phyloP scores from a whole-genome alignment of 2,888 invertebrate genomes.

The Machimus atricapillus region DNA sequence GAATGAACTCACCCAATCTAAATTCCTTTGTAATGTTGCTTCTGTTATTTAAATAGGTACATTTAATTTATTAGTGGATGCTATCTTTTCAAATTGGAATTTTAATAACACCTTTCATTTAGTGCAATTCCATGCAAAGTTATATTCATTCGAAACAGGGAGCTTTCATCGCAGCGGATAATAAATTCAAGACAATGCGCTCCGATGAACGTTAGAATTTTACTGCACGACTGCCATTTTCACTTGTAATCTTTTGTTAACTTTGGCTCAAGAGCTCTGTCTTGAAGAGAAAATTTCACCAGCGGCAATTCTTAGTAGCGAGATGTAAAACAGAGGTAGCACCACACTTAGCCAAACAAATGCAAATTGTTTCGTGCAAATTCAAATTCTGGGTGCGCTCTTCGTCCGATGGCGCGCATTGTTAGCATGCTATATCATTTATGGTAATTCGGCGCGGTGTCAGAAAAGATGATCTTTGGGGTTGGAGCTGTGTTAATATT shows the following conservation, averaged over 20 bases:
- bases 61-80: not conserved
- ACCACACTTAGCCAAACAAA: not conserved
- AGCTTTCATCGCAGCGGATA: not conserved
- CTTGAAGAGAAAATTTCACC: not conserved
- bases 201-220: not conserved
- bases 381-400: not conserved
- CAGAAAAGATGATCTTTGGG: not conserved
- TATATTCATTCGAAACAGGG: not conserved
- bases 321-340: not conserved
- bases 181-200: not conserved
- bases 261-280: not conserved
- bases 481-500: not conserved
- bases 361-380: not conserved
- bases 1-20: not conserved
- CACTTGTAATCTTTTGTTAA: not conserved
- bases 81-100: not conserved
- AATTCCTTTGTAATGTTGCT: not conserved
- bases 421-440: not conserved
- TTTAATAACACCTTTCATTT: not conserved
- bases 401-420: not conserved
- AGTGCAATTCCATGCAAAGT: not conserved
- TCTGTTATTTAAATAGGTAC: not conserved
- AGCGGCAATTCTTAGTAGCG: not conserved
- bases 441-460: not conserved
- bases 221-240: not conserved